These are phyloP conservation scores for Epinotia nisella DNA, from an alignment of 2,888 invertebrate genomes.

Conservation along the genomic window DNA sequence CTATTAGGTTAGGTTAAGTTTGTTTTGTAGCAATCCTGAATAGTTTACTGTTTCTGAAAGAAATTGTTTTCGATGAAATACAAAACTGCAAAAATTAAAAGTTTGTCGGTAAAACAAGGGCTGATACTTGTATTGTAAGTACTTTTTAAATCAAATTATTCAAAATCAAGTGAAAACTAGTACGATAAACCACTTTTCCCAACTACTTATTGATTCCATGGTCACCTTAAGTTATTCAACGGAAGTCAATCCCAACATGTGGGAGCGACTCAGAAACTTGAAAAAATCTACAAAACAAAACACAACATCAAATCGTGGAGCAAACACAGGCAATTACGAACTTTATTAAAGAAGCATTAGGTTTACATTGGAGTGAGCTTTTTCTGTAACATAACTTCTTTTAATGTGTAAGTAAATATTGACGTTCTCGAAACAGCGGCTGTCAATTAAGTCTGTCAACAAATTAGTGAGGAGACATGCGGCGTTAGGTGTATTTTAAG, in stretches of 20 bases:
- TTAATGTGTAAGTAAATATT: constrained; percentile 36
- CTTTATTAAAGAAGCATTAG: neutral
- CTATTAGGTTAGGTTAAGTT: too few relatives aligned
- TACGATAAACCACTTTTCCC: neutral
- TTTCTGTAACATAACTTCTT: neutral
- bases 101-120: neutral
- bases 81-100: neutral
- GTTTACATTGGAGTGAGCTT: neutral
- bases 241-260: constrained; percentile 8
- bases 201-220: neutral
- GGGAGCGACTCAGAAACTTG: constrained; percentile 9
- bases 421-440: constrained; percentile 40
- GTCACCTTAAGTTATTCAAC: neutral
- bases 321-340: neutral
- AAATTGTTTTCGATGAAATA: too few relatives aligned
- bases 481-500: constrained; percentile 41
- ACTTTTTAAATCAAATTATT: too few relatives aligned
- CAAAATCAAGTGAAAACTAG: neutral
- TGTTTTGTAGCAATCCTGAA: too few relatives aligned
- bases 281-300: neutral
- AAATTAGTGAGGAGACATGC: constrained; percentile 56
- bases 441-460: constrained; percentile 50
- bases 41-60: too few relatives aligned
- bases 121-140: too few relatives aligned
- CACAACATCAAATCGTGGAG: neutral